These are phyloP conservation scores for Coregonus suidteri DNA, from an alignment of 2,797 vertebrate genomes.

Conservation along the genomic window DNA sequence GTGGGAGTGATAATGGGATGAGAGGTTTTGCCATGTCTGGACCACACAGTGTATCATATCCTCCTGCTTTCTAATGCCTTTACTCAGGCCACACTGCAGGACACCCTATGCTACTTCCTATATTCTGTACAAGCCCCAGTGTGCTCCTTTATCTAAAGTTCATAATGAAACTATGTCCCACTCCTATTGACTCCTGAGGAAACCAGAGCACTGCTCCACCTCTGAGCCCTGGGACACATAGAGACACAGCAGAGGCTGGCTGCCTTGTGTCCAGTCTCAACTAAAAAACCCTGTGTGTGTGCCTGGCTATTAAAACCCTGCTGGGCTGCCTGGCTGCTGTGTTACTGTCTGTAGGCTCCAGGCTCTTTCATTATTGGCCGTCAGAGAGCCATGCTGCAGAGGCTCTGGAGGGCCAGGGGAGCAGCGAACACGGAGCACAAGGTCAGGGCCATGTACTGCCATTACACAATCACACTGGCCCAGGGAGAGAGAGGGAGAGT, in stretches of 20 bases:
- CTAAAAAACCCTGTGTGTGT: background rate
- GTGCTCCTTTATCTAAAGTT: background rate
- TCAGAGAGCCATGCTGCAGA: slow-evolving; percentile 24
- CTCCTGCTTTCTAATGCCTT: background rate
- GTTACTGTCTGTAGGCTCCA: background rate
- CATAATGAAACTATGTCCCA: background rate
- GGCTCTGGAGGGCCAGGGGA: slow-evolving; percentile 21
- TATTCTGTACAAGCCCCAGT: background rate
- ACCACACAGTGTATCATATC: slow-evolving; percentile 1
- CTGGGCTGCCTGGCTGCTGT: background rate
- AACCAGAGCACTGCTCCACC: background rate
- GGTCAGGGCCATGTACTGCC: slow-evolving; percentile 50
- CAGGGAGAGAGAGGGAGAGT: slow-evolving; percentile 8
- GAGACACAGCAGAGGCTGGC: background rate
- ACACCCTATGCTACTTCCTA: background rate
- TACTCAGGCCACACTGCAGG: background rate
- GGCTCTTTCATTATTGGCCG: slow-evolving; percentile 41
- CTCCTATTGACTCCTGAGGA: too few species aligned
- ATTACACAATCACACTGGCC: slow-evolving; percentile 36
- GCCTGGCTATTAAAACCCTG: background rate
- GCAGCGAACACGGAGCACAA: slow-evolving; percentile 29
- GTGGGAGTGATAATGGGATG: slow-evolving; percentile 39
- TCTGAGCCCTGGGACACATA: background rate
- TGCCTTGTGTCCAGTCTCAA: too few species aligned
- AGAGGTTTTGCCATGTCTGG: slow-evolving; percentile 39